These are phyloP conservation scores for Cuculus canorus DNA, from an alignment of 2,797 vertebrate species.

Conservation along the genomic window DNA sequence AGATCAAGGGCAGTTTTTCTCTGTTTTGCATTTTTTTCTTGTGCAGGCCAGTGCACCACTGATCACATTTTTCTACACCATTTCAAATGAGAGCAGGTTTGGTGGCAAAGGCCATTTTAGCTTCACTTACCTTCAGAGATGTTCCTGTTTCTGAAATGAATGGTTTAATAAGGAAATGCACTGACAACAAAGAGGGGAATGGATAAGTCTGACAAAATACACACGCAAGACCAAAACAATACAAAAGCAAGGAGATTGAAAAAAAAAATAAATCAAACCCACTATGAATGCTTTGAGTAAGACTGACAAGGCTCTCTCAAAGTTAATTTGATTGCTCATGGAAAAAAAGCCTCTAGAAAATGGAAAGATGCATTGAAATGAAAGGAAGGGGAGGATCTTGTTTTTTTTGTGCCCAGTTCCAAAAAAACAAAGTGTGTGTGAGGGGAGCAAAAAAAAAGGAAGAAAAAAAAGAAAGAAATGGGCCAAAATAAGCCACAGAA, in stretches of 20 bases:
- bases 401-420: conserved; percentile 64
- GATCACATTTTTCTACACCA: background rate
- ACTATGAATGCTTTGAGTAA: conserved; percentile 56
- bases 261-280: conserved; percentile 39
- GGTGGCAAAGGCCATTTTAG: conserved; percentile 56
- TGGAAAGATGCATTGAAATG: conserved; percentile 69
- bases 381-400: conserved; percentile 19
- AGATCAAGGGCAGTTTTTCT: conserved; percentile 1
- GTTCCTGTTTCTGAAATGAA: conserved; percentile 70
- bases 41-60: background rate
- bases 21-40: background rate
- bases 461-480: conserved; percentile 50
- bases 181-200: conserved; percentile 60
- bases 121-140: conserved; percentile 79
- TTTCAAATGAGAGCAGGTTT: conserved; percentile 29
- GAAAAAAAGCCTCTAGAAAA: conserved; percentile 73
- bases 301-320: conserved; percentile 48
- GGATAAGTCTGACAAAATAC: conserved; percentile 54
- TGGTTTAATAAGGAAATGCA: conserved; percentile 61
- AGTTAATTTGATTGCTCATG: conserved; percentile 58
- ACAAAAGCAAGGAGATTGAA: background rate
- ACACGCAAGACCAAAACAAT: conserved; percentile 49
- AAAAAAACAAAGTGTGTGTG: conserved; percentile 34
- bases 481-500: conserved; percentile 78
- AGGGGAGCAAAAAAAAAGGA: background rate